Evolutionary conservation across 1,140 invertebrate species (phyloP).

Genomic region (Heliconius congener): DNA sequence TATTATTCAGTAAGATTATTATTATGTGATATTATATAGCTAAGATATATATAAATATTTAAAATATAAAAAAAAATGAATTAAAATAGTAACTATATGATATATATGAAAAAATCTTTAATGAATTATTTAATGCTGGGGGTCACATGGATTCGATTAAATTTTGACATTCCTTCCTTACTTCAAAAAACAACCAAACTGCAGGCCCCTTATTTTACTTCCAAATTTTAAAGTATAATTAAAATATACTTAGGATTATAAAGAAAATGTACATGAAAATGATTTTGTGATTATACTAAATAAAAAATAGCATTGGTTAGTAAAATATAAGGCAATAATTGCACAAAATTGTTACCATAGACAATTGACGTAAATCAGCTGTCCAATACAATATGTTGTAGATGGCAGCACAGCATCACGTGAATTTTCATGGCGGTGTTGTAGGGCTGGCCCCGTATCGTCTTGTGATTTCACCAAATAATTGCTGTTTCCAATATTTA

Average conservation of each 20-base stretch:
- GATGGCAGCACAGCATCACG: slow-evolving; percentile 81
- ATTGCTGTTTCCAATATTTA: slow-evolving; percentile 74
- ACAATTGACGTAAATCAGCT: slow-evolving; percentile 82
- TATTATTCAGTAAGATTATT: not conserved
- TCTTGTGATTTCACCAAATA: slow-evolving; percentile 81
- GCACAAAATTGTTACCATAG: slow-evolving; percentile 53
- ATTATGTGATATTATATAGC: too few relatives aligned
- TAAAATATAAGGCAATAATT: not conserved
- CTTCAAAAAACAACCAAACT: not conserved
- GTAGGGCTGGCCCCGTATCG: slow-evolving; percentile 79
- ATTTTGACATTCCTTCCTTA: not conserved
- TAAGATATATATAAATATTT: too few relatives aligned
- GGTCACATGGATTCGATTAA: not conserved
- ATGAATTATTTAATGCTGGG: not conserved
- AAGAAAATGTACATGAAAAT: not conserved
- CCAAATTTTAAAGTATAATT: not conserved
- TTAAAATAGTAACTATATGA: not conserved
- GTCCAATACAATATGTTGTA: slow-evolving; percentile 74
- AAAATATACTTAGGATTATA: not conserved
- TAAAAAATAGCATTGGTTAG: not conserved
- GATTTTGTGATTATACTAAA: not conserved
- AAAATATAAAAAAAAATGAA: too few relatives aligned
- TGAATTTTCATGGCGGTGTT: slow-evolving; percentile 82
- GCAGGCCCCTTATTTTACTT: not conserved
- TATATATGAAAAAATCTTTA: not conserved